Evolutionary conservation across 1,140 invertebrate species (phyloP).

Genomic region (Sitobion miscanthi): DNA sequence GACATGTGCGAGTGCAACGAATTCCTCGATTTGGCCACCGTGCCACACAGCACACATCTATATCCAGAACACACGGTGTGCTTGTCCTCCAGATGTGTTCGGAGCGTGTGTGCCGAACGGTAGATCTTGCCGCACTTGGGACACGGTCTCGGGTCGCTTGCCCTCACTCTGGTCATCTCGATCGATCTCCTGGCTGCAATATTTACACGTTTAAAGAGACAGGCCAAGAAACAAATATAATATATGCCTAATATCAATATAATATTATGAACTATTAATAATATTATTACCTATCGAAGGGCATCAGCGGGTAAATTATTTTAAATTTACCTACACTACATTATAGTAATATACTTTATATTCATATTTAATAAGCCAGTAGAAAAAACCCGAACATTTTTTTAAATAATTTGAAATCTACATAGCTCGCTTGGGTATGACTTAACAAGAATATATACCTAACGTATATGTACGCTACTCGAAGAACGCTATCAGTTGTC

Average conservation of each 20-base stretch:
- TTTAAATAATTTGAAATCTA: neutral
- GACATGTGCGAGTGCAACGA: conserved; percentile 92
- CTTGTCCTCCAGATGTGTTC: conserved; percentile 90
- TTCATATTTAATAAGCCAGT: neutral
- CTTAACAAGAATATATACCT: neutral
- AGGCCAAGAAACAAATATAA: neutral
- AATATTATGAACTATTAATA: neutral
- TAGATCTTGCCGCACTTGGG: conserved; percentile 94
- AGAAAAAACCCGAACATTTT: neutral
- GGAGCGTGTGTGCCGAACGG: conserved; percentile 84
- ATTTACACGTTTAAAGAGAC: conserved; percentile 62
- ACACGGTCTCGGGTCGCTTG: conserved; percentile 88
- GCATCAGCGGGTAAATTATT: neutral
- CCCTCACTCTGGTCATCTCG: conserved; percentile 83
- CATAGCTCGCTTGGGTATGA: neutral
- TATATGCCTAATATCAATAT: too few species aligned
- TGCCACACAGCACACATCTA: conserved; percentile 87
- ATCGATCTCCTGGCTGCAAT: conserved; percentile 74
- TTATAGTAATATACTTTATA: neutral
- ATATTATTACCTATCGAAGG: neutral
- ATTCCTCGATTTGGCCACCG: conserved; percentile 89
- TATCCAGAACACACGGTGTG: conserved; percentile 91
- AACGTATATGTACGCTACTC: neutral
- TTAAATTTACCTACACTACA: too few species aligned
- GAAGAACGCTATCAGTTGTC: neutral